Evolutionary conservation across 2,113 vertebrate species (phyloP).

Genomic region (Cyanoramphus novaezelandiae): DNA sequence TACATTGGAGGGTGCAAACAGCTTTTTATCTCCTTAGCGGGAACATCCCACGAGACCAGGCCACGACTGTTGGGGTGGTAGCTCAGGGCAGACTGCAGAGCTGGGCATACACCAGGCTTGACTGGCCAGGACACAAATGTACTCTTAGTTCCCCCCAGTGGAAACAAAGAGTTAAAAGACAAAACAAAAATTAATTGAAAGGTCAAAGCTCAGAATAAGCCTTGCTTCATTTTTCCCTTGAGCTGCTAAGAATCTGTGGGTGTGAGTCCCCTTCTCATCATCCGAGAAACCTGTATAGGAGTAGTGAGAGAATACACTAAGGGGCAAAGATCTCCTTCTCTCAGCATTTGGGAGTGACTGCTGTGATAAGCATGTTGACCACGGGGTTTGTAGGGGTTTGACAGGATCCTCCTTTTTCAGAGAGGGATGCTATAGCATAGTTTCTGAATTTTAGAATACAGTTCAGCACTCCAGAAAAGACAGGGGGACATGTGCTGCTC

Average conservation of each 20-base stretch:
- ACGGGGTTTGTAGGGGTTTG: accelerated
- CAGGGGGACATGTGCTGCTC: not conserved
- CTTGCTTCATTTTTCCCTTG: not conserved
- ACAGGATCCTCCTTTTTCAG: not conserved
- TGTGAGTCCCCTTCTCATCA: accelerated
- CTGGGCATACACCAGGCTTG: accelerated
- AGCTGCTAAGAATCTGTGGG: not conserved
- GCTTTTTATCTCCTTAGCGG: not conserved
- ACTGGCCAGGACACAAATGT: not conserved
- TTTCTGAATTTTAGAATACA: slow-evolving; percentile 63
- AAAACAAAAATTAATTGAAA: slow-evolving; percentile 43
- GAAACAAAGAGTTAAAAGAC: slow-evolving; percentile 59
- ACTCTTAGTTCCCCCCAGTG: slow-evolving; percentile 12
- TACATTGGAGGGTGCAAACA: not conserved
- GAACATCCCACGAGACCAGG: not conserved
- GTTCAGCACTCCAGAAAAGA: slow-evolving; percentile 74
- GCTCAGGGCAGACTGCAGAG: not conserved
- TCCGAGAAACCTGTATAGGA: not conserved
- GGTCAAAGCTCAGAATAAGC: slow-evolving; percentile 5
- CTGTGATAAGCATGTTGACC: accelerated
- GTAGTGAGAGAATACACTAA: not conserved
- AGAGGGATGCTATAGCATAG: not conserved
- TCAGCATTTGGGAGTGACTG: not conserved
- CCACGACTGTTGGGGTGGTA: not conserved
- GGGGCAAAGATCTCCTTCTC: not conserved